Evolutionary conservation across 2,797 vertebrate species (phyloP).

Genomic region (Lindbergichthys nudifrons): DNA sequence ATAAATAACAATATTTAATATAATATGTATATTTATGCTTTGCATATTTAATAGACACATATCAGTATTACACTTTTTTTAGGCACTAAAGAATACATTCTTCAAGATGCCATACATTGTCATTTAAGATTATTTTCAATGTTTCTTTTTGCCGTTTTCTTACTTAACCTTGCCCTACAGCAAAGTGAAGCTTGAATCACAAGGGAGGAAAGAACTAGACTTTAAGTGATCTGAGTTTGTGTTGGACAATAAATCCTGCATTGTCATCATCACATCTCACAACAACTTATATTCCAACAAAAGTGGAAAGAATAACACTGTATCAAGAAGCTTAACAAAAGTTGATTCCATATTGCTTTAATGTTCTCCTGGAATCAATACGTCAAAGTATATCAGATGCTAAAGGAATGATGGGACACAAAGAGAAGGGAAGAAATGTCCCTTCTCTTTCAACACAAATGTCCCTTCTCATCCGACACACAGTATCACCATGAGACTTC

Average conservation of each 20-base stretch:
- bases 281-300: neutral
- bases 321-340: neutral
- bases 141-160: neutral
- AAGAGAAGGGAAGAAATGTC: neutral
- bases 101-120: neutral
- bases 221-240: neutral
- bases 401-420: conserved; percentile 3
- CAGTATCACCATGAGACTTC: neutral
- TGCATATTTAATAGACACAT: neutral
- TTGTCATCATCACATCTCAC: neutral
- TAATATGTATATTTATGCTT: neutral
- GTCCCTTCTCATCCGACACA: neutral
- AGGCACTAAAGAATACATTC: too few relatives aligned
- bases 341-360: conserved; percentile 13
- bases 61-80: too few relatives aligned
- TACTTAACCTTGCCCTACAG: neutral
- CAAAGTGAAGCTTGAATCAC: neutral
- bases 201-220: neutral
- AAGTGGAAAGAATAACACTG: neutral
- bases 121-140: neutral
- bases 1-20: too few relatives aligned
- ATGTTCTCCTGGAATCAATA: conserved; percentile 19
- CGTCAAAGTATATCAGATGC: neutral
- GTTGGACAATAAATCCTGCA: neutral
- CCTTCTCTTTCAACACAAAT: neutral